Conservation (phyloP, 2,113 vertebrate species). For the Craseonycteris thonglongyai region DNA sequence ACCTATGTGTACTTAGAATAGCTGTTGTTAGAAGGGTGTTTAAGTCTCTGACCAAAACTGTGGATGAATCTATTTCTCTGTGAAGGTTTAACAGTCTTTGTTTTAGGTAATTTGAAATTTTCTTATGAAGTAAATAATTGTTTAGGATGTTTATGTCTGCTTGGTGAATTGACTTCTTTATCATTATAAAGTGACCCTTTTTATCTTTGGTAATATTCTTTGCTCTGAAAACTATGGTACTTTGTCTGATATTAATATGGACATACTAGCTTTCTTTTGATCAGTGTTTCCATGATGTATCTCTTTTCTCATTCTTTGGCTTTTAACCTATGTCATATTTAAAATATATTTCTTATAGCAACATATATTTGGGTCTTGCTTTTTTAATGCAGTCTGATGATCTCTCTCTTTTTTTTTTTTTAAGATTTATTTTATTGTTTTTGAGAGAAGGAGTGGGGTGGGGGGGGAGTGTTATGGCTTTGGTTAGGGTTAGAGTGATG, state of each 20-base stretch:
- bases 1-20: not conserved
- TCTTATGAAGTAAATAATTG: not conserved
- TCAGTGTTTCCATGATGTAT: not conserved
- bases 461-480: too few relatives aligned
- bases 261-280: not conserved
- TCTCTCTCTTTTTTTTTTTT: too few relatives aligned
- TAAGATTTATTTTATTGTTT: too few relatives aligned
- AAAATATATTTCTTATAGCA: not conserved
- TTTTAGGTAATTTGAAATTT: not conserved
- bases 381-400: not conserved
- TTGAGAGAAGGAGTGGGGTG: too few relatives aligned
- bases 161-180: not conserved
- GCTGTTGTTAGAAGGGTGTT: not conserved
- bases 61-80: not conserved
- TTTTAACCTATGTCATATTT: not conserved
- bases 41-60: not conserved
- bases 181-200: not conserved
- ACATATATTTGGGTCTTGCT: not conserved
- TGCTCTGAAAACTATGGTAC: not conserved
- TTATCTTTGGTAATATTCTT: not conserved
- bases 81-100: not conserved
- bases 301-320: not conserved
- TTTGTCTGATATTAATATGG: not conserved
- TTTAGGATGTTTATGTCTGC: not conserved
- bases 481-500: too few relatives aligned